Conservation (phyloP, 2,888 invertebrate genomes). For the Nemurella pictetii region DNA sequence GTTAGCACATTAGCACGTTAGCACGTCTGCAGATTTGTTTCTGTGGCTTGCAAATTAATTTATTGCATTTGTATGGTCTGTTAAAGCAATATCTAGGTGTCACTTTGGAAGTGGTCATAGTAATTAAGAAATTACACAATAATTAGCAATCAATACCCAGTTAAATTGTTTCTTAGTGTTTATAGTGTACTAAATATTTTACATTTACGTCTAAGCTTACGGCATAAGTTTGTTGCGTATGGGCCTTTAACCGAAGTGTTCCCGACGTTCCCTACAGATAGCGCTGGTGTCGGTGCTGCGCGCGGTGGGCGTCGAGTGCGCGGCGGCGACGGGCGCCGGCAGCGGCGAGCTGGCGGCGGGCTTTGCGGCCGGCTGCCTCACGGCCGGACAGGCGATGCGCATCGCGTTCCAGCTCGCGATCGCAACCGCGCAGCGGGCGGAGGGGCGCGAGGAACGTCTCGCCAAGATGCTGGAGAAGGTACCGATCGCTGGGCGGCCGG, state of each 20-base stretch:
- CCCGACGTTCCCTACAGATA: too few species aligned
- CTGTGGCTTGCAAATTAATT: too few species aligned
- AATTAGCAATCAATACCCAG: slow-evolving; percentile 44
- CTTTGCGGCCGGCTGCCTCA: slow-evolving; percentile 91
- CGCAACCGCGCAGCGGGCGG: not conserved
- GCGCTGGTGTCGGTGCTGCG: slow-evolving; percentile 68
- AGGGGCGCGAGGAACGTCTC: not conserved
- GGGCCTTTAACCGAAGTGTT: too few species aligned
- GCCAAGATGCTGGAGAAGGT: not conserved
- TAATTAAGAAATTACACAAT: too few species aligned
- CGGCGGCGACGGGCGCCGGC: slow-evolving; percentile 84
- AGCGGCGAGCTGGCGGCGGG: slow-evolving; percentile 94
- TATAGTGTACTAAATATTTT: not conserved
- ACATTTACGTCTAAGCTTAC: too few species aligned
- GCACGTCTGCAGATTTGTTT: too few species aligned
- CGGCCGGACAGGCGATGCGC: slow-evolving; percentile 82
- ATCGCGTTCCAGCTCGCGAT: slow-evolving; percentile 59
- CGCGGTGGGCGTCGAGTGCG: slow-evolving; percentile 63
- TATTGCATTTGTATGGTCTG: too few species aligned
- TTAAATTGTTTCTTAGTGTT: not conserved
- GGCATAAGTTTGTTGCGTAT: too few species aligned
- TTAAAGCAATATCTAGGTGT: slow-evolving; percentile 49
- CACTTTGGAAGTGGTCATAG: too few species aligned
- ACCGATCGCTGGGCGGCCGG: too few species aligned
- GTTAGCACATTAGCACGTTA: too few species aligned